Evolutionary conservation across 2,113 vertebrate genomes (phyloP).

Genomic region (Pipa parva): DNA sequence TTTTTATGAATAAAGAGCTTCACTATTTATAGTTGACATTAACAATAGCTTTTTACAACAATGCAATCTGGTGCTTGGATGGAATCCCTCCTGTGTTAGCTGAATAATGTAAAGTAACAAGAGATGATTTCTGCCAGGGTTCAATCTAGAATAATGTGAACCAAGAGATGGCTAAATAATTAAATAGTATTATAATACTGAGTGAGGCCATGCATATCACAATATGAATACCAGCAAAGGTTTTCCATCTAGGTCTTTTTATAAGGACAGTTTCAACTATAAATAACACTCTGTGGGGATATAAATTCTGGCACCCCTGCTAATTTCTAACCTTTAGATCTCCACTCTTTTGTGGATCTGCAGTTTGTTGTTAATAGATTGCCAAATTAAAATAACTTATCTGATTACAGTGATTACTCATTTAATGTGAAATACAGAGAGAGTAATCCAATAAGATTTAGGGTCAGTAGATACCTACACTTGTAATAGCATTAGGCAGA

Average conservation of each 20-base stretch:
- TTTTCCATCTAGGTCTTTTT: slow-evolving; percentile 24
- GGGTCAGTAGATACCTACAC: too few relatives aligned
- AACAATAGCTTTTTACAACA: slow-evolving; percentile 35
- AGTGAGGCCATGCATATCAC: slow-evolving; percentile 11
- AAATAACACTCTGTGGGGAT: slow-evolving; percentile 12
- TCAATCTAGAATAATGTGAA: slow-evolving; percentile 18
- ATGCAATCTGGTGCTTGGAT: slow-evolving; percentile 33
- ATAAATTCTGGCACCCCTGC: slow-evolving; percentile 19
- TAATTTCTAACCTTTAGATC: slow-evolving; percentile 28
- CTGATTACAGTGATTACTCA: too few relatives aligned
- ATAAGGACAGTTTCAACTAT: slow-evolving; percentile 25
- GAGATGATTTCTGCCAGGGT: slow-evolving; percentile 22
- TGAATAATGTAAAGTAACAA: slow-evolving; percentile 28
- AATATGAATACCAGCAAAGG: slow-evolving; percentile 23
- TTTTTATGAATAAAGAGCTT: slow-evolving; percentile 24
- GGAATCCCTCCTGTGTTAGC: slow-evolving; percentile 32
- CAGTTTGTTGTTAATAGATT: neutral
- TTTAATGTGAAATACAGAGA: too few relatives aligned
- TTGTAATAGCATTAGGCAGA: too few relatives aligned
- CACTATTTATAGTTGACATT: slow-evolving; percentile 39
- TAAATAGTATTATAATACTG: slow-evolving; percentile 29
- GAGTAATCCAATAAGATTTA: too few relatives aligned
- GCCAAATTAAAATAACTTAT: neutral
- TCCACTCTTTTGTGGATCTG: neutral
- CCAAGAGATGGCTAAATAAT: slow-evolving; percentile 32